Base-by-base conservation (phyloP, 2,888 invertebrate genomes). In the Drosophila pegasa region DNA sequence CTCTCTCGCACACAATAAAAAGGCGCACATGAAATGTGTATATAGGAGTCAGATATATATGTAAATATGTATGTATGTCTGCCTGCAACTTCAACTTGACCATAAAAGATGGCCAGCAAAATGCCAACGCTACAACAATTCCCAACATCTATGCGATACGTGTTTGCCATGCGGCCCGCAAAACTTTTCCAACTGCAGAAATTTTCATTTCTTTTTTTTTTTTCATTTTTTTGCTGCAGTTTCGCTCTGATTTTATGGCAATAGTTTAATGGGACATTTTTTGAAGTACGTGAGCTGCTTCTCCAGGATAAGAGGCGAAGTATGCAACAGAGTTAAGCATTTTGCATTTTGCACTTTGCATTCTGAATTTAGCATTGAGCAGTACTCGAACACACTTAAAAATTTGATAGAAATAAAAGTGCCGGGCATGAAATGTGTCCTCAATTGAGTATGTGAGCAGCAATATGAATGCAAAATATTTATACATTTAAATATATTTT, bases 181-280 rank as follows among this genome's bases (percentile, higher is more conserved):
- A 62, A 31, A 27, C 16, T 55, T 71, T n/a, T 35, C 47, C 43
- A 45, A 45, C 35, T 54, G 31, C 18, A 63, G 52, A 66, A n/a
- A n/a, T n/a, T n/a, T n/a, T n/a, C n/a, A n/a, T 48, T 54, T 45
- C 59, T 0, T 45, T 40, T 20, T 22, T 3, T 41, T 7, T 2
- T 37, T 8, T 37, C 18, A 10, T 40, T 20, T 20, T 43, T 43
- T 41, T 41, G 14, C n/a, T 43, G 35, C 59, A 51, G 56, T 55
- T 61, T 63, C 48, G 35, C 57, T 60, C 62, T 67, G 87, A 86
- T 86, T 81, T 83, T 80, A 83, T 69, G 79, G 63, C 64, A 38
- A 65, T 67, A 63, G 73, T 79, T 66, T 40, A 79, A 73, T 76
- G 80, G 63, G 61, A 56, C 65, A 52, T 57, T 69, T 69, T 65